Base-by-base conservation (phyloP, 1,140 invertebrate species). In the Sycophaga agraensis region DNA sequence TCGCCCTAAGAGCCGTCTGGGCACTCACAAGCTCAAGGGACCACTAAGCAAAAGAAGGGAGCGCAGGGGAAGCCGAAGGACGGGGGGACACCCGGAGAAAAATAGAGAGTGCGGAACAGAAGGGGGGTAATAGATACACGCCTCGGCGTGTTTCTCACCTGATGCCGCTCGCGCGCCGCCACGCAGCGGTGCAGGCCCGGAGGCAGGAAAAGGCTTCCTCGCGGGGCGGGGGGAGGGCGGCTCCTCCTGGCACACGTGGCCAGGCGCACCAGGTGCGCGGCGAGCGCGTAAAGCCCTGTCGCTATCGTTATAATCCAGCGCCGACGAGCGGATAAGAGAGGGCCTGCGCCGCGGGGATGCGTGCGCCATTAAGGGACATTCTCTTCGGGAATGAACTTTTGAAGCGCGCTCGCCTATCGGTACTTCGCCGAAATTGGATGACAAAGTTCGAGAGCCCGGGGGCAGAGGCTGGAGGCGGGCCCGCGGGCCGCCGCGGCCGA, bases 201-300 rank as follows among this genome's bases (percentile, higher is more conserved):
- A 53, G 62, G n/a, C 21, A 37, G 12, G 40, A 6, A 57, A 37
- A 46, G 12, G 21, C 39, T 60, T 63, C 60, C 57, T 58, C 63
- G 43, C 59, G 46, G 64, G 58, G 48, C 46, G 40, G 42, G 56
- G 6, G 48, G n/a, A 17, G 46, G n/a, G 58, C 56, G n/a, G 2
- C 22, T 2, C 48, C 22, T 34, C 16, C 2, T 57, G n/a, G n/a
- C n/a, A n/a, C n/a, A n/a, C n/a, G n/a, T n/a, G n/a, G n/a, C n/a
- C n/a, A n/a, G n/a, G 19, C 61, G 64, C 62, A 70, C 60, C 66
- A 70, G 68, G 66, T 68, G 64, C 58, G 34, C 16, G 43, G 42
- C 16, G 54, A 12, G 22, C 56, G 51, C 37, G 39, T 57, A 65
- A 65, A 62, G 56, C 34, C 26, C 34, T 28, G 19, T 63, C 54